A percentile compares a stretch with the other conserved stretches of the same genome.
phyloP scores from a whole-genome alignment of 2,113 vertebrate genomes.

The Gambusia affinis region DNA sequence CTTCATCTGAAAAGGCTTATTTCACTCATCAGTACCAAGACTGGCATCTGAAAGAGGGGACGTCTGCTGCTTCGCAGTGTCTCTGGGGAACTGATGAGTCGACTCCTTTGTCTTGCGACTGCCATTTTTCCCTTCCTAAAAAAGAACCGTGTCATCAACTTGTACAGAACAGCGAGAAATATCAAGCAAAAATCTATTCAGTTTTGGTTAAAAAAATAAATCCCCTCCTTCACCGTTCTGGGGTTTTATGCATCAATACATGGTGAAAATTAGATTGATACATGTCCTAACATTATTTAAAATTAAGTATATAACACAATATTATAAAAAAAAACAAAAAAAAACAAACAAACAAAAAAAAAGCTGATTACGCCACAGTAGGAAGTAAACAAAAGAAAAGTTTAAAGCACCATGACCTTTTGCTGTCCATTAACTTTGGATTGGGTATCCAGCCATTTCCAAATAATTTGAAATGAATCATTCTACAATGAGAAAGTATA shows the following conservation, averaged over 20 bases:
- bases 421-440: too few relatives aligned
- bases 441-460: background rate
- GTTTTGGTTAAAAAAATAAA: background rate
- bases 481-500: background rate
- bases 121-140: conserved; percentile 39
- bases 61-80: conserved; percentile 55
- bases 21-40: conserved; percentile 66
- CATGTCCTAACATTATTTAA: background rate
- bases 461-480: background rate
- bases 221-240: background rate
- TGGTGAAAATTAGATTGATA: background rate
- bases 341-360: too few relatives aligned
- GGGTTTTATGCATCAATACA: background rate
- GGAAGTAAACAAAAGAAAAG: background rate
- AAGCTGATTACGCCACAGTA: background rate
- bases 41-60: conserved; percentile 41
- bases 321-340: background rate
- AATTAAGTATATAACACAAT: background rate
- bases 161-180: background rate
- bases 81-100: conserved; percentile 38
- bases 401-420: background rate
- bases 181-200: background rate
- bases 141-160: conserved; percentile 3
- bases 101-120: conserved; percentile 39
- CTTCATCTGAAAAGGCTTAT: conserved; percentile 24